A percentile compares a stretch with the other conserved stretches of the same genome.
These are phyloP conservation scores for Phasianus colchicus DNA, from an alignment of 2,113 vertebrate genomes.

Conservation along the genomic window DNA sequence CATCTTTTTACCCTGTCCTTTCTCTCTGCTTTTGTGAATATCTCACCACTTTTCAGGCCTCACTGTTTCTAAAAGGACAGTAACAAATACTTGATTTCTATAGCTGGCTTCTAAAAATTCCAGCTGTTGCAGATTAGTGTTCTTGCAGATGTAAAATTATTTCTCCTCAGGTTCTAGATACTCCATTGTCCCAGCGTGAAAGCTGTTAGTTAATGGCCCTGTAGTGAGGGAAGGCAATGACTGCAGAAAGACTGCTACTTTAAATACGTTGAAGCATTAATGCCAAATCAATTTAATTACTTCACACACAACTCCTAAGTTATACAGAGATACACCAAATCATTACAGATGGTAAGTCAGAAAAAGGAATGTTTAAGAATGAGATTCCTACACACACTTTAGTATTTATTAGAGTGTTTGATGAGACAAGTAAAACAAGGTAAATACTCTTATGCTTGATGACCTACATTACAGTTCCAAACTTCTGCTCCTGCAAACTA, in stretches of 20 bases:
- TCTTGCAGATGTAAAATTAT: conserved; percentile 5
- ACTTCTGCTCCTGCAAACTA: not conserved
- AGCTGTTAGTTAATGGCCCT: conserved; percentile 35
- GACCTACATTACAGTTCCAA: not conserved
- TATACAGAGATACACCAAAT: not conserved
- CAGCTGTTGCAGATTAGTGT: not conserved
- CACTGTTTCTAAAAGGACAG: not conserved
- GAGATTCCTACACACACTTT: not conserved
- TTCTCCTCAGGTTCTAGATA: not conserved
- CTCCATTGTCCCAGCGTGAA: not conserved
- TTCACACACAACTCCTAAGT: conserved; percentile 8
- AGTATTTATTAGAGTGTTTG: not conserved
- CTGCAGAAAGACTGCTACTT: not conserved
- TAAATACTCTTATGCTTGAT: not conserved
- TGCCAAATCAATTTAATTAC: conserved; percentile 19
- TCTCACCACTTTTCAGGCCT: not conserved
- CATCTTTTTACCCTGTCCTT: not conserved
- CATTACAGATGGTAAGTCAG: not conserved
- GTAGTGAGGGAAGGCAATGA: conserved; percentile 2
- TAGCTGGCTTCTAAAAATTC: not conserved
- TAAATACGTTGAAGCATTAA: not conserved
- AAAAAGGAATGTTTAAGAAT: not conserved
- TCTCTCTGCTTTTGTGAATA: not conserved
- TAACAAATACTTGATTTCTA: not conserved
- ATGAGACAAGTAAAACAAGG: not conserved